phyloP scores from a whole-genome alignment of 1,140 invertebrate genomes.

The Carcinoscorpius rotundicauda region DNA sequence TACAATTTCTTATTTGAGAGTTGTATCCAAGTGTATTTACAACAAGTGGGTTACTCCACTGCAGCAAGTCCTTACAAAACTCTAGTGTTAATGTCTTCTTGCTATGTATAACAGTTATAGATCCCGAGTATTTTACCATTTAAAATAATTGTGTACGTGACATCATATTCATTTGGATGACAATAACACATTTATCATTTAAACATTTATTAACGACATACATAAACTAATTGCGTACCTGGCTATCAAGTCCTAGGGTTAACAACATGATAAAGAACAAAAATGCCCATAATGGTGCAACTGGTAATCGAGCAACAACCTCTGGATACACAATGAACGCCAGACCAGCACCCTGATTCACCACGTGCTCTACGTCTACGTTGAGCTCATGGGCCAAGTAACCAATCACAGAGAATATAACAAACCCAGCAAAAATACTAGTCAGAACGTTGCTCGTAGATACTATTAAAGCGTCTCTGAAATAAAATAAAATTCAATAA shows the following conservation, averaged over 20 bases:
- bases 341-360: slow-evolving; percentile 63
- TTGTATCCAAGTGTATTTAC: no score
- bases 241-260: slow-evolving; percentile 61
- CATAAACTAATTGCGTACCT: slow-evolving; percentile 36
- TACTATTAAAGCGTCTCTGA: slow-evolving; percentile 54
- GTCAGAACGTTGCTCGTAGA: slow-evolving; percentile 62
- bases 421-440: slow-evolving; percentile 61
- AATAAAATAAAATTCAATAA: slow-evolving; percentile 11
- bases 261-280: slow-evolving; percentile 75
- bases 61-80: no score
- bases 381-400: slow-evolving; percentile 59
- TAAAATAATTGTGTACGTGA: slow-evolving; percentile 48
- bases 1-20: no score
- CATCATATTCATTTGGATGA: slow-evolving; percentile 39
- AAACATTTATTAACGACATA: slow-evolving; percentile 7
- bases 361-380: slow-evolving; percentile 54
- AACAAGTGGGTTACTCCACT: no score
- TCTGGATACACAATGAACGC: slow-evolving; percentile 80
- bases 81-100: no score
- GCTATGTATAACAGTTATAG: no score
- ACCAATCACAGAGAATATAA: slow-evolving; percentile 65
- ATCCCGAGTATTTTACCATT: slow-evolving; percentile 28
- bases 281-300: slow-evolving; percentile 68
- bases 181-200: slow-evolving; percentile 14
- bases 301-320: slow-evolving; percentile 61